Evolutionary conservation across 2,888 invertebrate species (phyloP), one percentile per base, ranked within the genome.

Genomic region (Isotomurus palustris): DNA sequence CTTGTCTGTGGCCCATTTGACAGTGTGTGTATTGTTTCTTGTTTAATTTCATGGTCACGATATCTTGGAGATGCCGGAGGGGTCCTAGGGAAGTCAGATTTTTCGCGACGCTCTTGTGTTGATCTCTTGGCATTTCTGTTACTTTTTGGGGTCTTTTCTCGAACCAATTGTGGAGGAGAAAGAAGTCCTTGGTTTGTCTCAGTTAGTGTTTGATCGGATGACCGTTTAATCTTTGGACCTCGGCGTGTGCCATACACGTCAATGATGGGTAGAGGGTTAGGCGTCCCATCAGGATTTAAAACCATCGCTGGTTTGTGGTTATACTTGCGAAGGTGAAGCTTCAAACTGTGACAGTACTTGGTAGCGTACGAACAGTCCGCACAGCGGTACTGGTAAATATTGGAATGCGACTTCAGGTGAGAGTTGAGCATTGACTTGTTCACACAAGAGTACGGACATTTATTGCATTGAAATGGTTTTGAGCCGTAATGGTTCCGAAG

Each of bases 381-480:
- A 75, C 99, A 99, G 35, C 91, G 83, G 75, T 92, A 96, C 73
- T 92, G 93, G 73, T 94, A 94, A 1, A 94, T 80, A 67, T 86
- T 87, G 0, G 89, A 89, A 25, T 69, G 69, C 49, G 62, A 62
- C 41, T 69, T 69, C 19, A 69, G 56, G 47, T 69, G 67, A 0
- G 94, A 95, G 77, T 94, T 97, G 54, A 99, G 80, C 99, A 99
- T 99, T 0, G 96, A 96, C 75, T 95, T 94, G 78, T 94, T 96
- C n/a, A 95, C 94, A 74, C 95, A 96, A 0, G 85, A 83, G 73
- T 93, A 93, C 19, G 82, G 81, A 75, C 96, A 97, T 73, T 91
- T 85, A 63, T 82, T 82, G 76, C 96, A 97, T 74, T 89, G 88
- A 79, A 90, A 96, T 1, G 97, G 97, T 74, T 99, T 99, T 1